These are phyloP conservation scores for Prionace glauca DNA, from an alignment of 2,797 vertebrate genomes.

Conservation along the genomic window DNA sequence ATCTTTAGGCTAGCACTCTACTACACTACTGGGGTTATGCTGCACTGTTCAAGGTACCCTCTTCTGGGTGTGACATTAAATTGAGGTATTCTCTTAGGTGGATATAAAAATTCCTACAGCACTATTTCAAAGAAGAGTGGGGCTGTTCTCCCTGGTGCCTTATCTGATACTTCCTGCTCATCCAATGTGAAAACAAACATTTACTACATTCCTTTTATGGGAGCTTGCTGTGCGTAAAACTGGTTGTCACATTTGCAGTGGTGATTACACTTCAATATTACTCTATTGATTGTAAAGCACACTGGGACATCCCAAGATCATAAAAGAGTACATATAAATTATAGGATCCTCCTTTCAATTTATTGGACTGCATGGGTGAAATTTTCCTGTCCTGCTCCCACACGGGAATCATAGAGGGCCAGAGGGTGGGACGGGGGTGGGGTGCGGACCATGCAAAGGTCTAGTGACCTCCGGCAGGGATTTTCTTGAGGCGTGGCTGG, in stretches of 20 bases:
- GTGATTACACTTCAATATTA: not conserved
- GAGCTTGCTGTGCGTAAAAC: not conserved
- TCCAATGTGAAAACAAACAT: not conserved
- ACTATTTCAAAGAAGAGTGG: not conserved
- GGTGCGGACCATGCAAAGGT: no score
- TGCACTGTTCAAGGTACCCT: not conserved
- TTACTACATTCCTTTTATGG: not conserved
- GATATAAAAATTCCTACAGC: not conserved
- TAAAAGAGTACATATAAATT: not conserved
- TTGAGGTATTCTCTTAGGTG: not conserved
- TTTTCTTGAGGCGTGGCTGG: no score
- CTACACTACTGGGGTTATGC: not conserved
- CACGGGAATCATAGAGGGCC: no score
- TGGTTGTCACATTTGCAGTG: no score
- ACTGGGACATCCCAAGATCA: not conserved
- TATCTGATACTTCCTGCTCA: not conserved
- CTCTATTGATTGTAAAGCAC: not conserved
- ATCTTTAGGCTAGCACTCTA: not conserved
- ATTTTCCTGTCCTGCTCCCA: no score
- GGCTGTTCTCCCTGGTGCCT: not conserved
- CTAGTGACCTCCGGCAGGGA: no score
- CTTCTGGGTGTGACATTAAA: not conserved
- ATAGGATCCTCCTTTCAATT: not conserved
- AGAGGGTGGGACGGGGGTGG: no score
- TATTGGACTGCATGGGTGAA: not conserved